A percentile compares a stretch with the other conserved stretches of the same genome.
These are phyloP conservation scores for Cantharis flavilabris DNA, from an alignment of 2,888 invertebrate species.

Conservation along the genomic window DNA sequence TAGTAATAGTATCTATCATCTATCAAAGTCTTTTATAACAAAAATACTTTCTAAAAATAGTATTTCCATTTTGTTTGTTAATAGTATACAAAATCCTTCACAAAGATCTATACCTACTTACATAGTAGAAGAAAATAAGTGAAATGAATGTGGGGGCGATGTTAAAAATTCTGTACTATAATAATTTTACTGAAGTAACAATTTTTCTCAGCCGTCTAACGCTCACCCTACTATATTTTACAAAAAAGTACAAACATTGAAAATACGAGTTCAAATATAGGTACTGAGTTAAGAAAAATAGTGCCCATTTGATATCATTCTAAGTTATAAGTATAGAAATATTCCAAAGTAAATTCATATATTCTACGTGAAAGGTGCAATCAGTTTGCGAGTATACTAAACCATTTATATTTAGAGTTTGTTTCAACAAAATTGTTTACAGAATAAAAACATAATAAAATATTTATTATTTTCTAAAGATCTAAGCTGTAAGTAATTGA, in stretches of 20 bases:
- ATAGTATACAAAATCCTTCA: not conserved
- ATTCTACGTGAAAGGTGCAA: not conserved
- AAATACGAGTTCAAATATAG: constrained; percentile 11
- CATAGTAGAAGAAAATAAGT: not conserved
- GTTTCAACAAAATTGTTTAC: not conserved
- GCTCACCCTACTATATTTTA: constrained; percentile 9
- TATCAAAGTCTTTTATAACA: not conserved
- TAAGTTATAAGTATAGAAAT: not conserved
- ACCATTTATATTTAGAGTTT: not conserved
- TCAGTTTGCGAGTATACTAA: not conserved
- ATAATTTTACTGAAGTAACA: not conserved
- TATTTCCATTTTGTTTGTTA: not conserved
- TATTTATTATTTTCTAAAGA: too few species aligned
- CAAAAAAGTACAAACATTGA: constrained; percentile 12
- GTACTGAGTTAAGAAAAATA: constrained; percentile 11
- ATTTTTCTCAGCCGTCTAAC: constrained; percentile 3
- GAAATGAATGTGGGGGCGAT: not conserved
- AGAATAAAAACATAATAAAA: not conserved
- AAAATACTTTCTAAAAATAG: not conserved
- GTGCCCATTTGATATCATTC: constrained; percentile 11
- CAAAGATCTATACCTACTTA: not conserved
- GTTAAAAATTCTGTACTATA: not conserved
- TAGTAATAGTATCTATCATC: not conserved
- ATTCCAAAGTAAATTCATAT: not conserved
- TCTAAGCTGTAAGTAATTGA: too few species aligned